These are phyloP conservation scores for Lypha dubia DNA, from an alignment of 2,888 invertebrate species.

Conservation along the genomic window DNA sequence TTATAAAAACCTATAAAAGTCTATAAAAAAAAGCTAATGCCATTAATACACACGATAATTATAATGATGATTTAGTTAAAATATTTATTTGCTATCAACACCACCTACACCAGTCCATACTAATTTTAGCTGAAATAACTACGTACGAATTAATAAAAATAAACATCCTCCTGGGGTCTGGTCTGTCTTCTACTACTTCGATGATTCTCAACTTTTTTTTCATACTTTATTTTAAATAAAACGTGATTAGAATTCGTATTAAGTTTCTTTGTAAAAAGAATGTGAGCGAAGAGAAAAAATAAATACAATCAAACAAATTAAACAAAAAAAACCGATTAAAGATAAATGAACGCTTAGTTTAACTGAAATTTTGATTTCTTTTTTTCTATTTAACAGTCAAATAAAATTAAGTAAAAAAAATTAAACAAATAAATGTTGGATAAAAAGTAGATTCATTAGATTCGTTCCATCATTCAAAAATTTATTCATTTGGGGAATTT, in stretches of 20 bases:
- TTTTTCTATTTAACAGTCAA: conserved; percentile 12
- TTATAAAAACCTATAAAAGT: conserved; percentile 29
- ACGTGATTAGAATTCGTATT: conserved; percentile 60
- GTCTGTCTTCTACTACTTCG: not conserved
- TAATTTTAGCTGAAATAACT: conserved; percentile 32
- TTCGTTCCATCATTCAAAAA: conserved; percentile 65
- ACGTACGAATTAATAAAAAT: conserved; percentile 17
- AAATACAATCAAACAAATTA: conserved; percentile 14
- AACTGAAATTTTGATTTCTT: conserved; percentile 16
- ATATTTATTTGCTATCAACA: conserved; percentile 44
- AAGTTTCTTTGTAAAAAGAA: conserved; percentile 38
- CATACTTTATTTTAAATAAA: conserved; percentile 48
- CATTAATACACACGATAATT: conserved; percentile 28
- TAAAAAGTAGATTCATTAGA: conserved; percentile 40
- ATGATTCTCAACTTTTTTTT: conserved; percentile 25
- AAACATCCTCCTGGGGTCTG: conserved; percentile 35
- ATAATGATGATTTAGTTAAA: conserved; percentile 47
- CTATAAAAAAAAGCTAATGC: conserved; percentile 16
- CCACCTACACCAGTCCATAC: conserved; percentile 30
- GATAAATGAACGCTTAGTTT: conserved; percentile 40
- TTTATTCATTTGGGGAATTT: conserved; percentile 27
- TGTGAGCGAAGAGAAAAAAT: not conserved
- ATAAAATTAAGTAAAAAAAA: conserved; percentile 16
- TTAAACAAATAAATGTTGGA: conserved; percentile 38
- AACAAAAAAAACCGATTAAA: conserved; percentile 30